Evolutionary conservation across 2,888 invertebrate species (phyloP).

Genomic region (Chaetogeoica ovagalla): DNA sequence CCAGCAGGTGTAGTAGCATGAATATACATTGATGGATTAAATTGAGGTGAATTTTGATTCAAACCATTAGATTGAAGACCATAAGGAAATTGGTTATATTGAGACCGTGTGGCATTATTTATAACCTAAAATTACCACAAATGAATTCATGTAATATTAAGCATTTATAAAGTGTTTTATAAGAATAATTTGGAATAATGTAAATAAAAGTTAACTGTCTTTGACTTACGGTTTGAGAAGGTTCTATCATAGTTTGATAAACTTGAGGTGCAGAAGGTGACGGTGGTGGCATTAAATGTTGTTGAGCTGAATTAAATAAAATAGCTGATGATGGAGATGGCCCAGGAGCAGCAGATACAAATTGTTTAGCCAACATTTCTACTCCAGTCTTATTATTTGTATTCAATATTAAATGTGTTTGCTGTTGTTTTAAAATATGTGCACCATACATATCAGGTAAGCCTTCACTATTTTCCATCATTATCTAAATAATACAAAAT

Average conservation of each 20-base stretch:
- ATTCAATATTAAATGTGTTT: slow-evolving; percentile 51
- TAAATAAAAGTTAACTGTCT: background rate
- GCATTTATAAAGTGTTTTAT: too few species aligned
- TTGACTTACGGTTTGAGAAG: slow-evolving; percentile 44
- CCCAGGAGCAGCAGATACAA: slow-evolving; percentile 48
- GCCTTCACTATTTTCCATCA: slow-evolving; percentile 46
- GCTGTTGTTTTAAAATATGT: slow-evolving; percentile 46
- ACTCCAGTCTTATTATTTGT: slow-evolving; percentile 47
- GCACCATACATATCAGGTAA: slow-evolving; percentile 45
- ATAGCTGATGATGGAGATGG: slow-evolving; percentile 47
- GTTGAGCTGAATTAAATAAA: slow-evolving; percentile 47
- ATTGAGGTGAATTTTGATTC: slow-evolving; percentile 47
- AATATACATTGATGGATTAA: slow-evolving; percentile 49
- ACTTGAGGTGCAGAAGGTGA: slow-evolving; percentile 49
- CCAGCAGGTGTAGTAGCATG: slow-evolving; percentile 40
- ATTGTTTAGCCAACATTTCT: slow-evolving; percentile 48
- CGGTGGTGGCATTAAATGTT: slow-evolving; percentile 49
- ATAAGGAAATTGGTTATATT: slow-evolving; percentile 45
- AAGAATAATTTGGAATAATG: background rate
- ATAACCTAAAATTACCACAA: slow-evolving; percentile 7
- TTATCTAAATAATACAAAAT: slow-evolving; percentile 20
- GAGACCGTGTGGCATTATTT: slow-evolving; percentile 34
- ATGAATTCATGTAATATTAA: background rate
- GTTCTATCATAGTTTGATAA: slow-evolving; percentile 45
- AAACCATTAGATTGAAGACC: slow-evolving; percentile 48